Evolutionary conservation across 2,888 invertebrate species (phyloP).

Genomic region (Pyrrhosoma nymphula): DNA sequence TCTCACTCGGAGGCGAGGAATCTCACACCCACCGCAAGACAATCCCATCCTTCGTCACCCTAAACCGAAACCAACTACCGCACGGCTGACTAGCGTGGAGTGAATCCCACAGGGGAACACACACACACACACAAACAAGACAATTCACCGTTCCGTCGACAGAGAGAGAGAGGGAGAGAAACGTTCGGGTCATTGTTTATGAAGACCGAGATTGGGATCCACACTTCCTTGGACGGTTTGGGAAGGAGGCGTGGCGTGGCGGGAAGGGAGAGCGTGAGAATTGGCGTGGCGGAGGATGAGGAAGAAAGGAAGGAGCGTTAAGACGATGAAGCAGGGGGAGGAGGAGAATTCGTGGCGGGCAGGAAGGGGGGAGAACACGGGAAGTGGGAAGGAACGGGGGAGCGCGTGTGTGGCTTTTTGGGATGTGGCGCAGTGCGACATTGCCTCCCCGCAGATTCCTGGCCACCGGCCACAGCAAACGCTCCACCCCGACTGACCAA

Average conservation of each 20-base stretch:
- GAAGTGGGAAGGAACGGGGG: background rate
- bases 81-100: too few species aligned
- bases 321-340: background rate
- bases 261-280: background rate
- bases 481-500: background rate
- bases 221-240: background rate
- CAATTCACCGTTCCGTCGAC: too few species aligned
- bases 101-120: too few species aligned
- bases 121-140: too few species aligned
- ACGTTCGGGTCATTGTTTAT: background rate
- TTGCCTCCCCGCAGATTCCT: background rate
- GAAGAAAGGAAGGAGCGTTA: background rate
- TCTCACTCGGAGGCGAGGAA: too few species aligned
- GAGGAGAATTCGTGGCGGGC: background rate
- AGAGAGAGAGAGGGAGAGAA: background rate
- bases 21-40: too few species aligned
- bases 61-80: too few species aligned
- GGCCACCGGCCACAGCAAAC: conserved; percentile 36
- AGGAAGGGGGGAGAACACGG: background rate
- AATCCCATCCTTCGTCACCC: too few species aligned
- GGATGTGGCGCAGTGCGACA: conserved; percentile 45
- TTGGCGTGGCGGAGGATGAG: background rate
- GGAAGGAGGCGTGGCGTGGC: background rate
- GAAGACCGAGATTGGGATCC: background rate
- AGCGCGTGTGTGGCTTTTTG: background rate